Percentiles rank a stretch among this genome's conserved stretches.
phyloP scores from a whole-genome alignment of 2,888 invertebrate genomes.

The Drosophila mimica region DNA sequence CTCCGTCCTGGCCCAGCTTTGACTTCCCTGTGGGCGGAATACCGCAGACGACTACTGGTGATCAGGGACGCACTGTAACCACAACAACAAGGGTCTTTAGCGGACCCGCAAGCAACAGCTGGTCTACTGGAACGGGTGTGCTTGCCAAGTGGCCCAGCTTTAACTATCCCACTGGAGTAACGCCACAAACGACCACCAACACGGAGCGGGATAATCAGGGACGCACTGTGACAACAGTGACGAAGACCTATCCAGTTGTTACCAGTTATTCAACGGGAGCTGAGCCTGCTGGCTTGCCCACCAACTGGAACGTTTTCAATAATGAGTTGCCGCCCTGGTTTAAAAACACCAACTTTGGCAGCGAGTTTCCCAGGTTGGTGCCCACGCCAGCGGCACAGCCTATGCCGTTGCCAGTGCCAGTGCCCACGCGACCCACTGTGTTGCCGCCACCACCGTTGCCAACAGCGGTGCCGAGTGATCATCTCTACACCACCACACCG shows the following conservation, averaged over 20 bases:
- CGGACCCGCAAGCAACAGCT: conserved; percentile 20
- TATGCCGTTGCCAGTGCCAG: conserved; percentile 1
- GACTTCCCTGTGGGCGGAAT: conserved; percentile 31
- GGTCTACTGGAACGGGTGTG: not conserved
- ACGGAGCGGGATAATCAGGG: conserved; percentile 63
- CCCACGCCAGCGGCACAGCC: conserved; percentile 3
- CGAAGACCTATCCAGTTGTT: conserved; percentile 29
- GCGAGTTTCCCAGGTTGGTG: conserved; percentile 5
- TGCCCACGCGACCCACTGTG: conserved; percentile 8
- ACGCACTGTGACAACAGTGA: conserved; percentile 51
- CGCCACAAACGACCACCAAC: conserved; percentile 50
- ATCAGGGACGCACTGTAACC: conserved; percentile 58
- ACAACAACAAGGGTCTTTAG: conserved; percentile 52
- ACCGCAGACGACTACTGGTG: conserved; percentile 46
- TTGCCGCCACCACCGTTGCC: conserved; percentile 29
- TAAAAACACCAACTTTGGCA: not conserved
- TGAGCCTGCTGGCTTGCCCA: not conserved
- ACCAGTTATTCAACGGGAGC: conserved; percentile 20
- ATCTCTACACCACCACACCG: conserved; percentile 19
- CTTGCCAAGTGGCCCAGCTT: conserved; percentile 48
- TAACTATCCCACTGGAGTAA: conserved; percentile 44
- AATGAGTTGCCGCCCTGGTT: conserved; percentile 8
- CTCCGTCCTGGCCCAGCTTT: conserved; percentile 13
- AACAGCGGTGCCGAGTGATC: conserved; percentile 8
- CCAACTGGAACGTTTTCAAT: not conserved